These are phyloP conservation scores for Silurus asotus DNA, from an alignment of 2,113 vertebrate genomes.

Conservation along the genomic window DNA sequence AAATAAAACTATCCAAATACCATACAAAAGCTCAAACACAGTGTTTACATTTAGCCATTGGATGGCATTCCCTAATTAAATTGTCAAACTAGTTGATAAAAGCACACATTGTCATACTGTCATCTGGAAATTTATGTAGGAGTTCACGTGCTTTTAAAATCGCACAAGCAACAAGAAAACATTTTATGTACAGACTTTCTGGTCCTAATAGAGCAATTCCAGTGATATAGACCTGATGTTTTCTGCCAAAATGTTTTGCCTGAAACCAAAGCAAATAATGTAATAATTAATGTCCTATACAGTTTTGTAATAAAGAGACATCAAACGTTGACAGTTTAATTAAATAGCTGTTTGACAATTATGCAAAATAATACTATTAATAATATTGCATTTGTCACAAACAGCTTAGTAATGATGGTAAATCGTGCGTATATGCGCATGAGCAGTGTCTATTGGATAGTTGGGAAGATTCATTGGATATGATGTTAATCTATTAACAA, in stretches of 20 bases:
- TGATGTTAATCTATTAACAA: neutral
- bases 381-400: neutral
- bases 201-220: neutral
- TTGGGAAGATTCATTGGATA: neutral
- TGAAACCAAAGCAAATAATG: no score
- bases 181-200: neutral
- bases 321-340: neutral
- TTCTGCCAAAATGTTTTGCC: neutral
- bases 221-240: neutral
- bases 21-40: neutral
- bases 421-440: neutral
- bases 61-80: neutral
- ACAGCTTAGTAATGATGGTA: neutral
- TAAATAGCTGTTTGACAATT: neutral
- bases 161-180: neutral
- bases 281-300: neutral
- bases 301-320: neutral
- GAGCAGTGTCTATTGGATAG: neutral
- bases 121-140: neutral
- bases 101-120: neutral
- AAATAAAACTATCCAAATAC: neutral
- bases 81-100: neutral
- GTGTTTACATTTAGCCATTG: neutral
- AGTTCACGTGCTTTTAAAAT: neutral
- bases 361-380: neutral